These are phyloP conservation scores for Leptopilina syphax DNA, from an alignment of 2,888 invertebrate genomes.

Conservation along the genomic window DNA sequence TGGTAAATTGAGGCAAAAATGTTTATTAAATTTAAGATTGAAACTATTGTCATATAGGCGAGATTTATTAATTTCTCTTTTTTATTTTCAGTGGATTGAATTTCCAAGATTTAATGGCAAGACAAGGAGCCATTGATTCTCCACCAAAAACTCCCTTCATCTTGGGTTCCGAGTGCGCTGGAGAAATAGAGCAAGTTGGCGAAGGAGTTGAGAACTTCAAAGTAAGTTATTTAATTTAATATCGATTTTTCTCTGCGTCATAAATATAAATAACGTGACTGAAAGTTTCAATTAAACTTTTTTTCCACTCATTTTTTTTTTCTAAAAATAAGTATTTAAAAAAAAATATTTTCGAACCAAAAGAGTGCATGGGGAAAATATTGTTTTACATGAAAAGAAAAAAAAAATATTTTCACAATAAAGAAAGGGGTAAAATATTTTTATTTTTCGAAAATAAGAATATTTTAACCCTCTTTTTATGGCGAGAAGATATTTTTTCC, in stretches of 20 bases:
- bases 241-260: not conserved
- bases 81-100: conserved; percentile 88
- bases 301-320: not conserved
- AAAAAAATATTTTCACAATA: too few species aligned
- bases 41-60: not conserved
- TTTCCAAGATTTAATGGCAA: conserved; percentile 93
- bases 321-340: too few species aligned
- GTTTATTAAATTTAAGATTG: not conserved
- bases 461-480: too few species aligned
- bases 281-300: not conserved
- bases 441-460: too few species aligned
- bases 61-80: conserved; percentile 50
- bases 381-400: too few species aligned
- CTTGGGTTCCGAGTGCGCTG: conserved; percentile 93
- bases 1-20: not conserved
- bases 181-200: conserved; percentile 87
- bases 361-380: too few species aligned
- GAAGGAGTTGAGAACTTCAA: conserved; percentile 88
- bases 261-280: too few species aligned
- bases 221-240: conserved; percentile 77
- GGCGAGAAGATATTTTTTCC: too few species aligned
- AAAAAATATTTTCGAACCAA: too few species aligned
- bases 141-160: conserved; percentile 94
- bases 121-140: conserved; percentile 91
- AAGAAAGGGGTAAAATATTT: too few species aligned